phyloP scores from a whole-genome alignment of 2,888 invertebrate genomes.

The Oxystoma pomonae region DNA sequence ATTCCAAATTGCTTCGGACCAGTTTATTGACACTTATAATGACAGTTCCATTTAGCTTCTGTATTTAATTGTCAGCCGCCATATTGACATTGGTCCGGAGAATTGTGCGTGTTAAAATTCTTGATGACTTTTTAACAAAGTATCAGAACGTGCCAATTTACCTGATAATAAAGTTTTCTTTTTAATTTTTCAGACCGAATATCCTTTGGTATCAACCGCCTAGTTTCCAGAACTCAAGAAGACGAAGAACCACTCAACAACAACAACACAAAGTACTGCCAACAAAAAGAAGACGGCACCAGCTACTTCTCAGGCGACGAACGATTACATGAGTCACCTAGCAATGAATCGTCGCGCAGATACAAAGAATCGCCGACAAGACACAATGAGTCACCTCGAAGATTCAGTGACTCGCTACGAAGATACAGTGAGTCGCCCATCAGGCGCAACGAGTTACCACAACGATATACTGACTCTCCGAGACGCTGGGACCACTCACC shows the following conservation, averaged over 20 bases:
- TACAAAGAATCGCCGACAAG: background rate
- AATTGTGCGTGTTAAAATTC: too few species aligned
- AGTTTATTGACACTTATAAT: too few species aligned
- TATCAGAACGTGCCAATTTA: too few species aligned
- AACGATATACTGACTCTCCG: slow-evolving; percentile 22
- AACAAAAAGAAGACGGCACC: slow-evolving; percentile 49
- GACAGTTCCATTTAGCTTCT: too few species aligned
- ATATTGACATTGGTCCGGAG: too few species aligned
- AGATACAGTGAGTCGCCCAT: background rate
- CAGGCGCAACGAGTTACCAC: background rate
- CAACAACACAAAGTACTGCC: slow-evolving; percentile 48
- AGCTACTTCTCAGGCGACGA: slow-evolving; percentile 56
- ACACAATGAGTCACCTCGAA: background rate
- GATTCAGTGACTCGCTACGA: background rate
- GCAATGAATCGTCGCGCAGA: slow-evolving; percentile 38
- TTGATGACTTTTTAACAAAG: too few species aligned
- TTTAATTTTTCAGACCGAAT: slow-evolving; percentile 67
- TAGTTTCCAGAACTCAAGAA: slow-evolving; percentile 62
- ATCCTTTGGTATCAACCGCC: slow-evolving; percentile 78
- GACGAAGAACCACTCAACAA: slow-evolving; percentile 58
- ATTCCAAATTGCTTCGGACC: too few species aligned
- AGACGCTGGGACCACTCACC: slow-evolving; percentile 40
- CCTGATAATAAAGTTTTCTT: too few species aligned
- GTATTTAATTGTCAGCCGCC: too few species aligned
- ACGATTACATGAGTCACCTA: slow-evolving; percentile 38